These are phyloP conservation scores for Drosophila punjabiensis DNA, from an alignment of 1,140 invertebrate genomes.

Conservation along the genomic window DNA sequence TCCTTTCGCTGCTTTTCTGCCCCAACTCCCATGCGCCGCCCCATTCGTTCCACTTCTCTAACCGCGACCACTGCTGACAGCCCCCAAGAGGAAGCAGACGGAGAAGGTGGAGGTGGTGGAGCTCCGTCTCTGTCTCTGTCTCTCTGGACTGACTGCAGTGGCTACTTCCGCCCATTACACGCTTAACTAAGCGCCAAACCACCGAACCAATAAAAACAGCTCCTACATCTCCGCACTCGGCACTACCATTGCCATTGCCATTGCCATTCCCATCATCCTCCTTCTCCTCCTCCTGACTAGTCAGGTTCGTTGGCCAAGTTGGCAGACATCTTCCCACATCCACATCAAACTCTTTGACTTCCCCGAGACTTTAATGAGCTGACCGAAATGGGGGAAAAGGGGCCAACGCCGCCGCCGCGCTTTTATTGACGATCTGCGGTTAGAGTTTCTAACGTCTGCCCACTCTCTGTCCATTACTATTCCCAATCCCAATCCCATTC, in stretches of 20 bases:
- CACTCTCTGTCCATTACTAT: constrained; percentile 15
- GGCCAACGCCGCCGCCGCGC: background rate
- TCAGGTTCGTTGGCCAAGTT: constrained; percentile 42
- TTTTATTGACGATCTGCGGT: constrained; percentile 68
- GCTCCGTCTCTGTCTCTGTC: too few species aligned
- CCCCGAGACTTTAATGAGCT: constrained; percentile 65
- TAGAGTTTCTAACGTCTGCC: constrained; percentile 62
- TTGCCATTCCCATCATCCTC: background rate
- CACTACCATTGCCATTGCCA: background rate
- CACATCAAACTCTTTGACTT: constrained; percentile 34
- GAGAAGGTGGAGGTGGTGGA: background rate
- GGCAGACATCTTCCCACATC: constrained; percentile 49
- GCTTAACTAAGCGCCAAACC: constrained; percentile 72
- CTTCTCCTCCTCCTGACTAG: background rate
- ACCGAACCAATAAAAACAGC: constrained; percentile 65
- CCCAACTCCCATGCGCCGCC: constrained; percentile 1
- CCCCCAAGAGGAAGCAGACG: constrained; percentile 9
- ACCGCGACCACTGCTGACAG: constrained; percentile 44
- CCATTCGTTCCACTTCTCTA: constrained; percentile 28
- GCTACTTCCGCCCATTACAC: constrained; percentile 74
- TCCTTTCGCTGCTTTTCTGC: constrained; percentile 9
- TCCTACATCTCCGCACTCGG: background rate
- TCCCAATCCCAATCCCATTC: constrained; percentile 22
- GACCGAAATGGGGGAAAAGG: background rate
- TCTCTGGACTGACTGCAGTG: constrained; percentile 19